These are phyloP conservation scores for Beroe forskalii DNA, from an alignment of 37 sponge, comb jelly and placozoan species.

Conservation along the genomic window DNA sequence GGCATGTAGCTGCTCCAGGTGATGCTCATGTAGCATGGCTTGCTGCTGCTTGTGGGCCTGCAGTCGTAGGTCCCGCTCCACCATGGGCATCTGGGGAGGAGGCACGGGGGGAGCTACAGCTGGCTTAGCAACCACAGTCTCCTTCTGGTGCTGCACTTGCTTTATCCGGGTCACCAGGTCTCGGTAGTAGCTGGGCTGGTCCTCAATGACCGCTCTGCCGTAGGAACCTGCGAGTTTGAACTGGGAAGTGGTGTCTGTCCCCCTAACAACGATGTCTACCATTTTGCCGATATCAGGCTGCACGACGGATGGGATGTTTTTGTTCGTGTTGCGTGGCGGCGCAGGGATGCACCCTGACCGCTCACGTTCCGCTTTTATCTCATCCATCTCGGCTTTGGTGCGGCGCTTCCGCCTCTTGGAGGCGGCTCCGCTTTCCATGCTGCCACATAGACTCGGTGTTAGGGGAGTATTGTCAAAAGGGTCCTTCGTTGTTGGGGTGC, in stretches of 20 bases:
- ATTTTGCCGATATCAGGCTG: conserved; percentile 54
- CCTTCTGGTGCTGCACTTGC: not conserved
- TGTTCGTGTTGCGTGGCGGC: conserved; percentile 10
- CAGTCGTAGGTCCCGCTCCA: not conserved
- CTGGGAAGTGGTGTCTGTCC: conserved; percentile 24
- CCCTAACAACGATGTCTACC: conserved; percentile 57
- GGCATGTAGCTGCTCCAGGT: not conserved
- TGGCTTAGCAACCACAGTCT: not conserved
- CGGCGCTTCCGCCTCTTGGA: conserved; percentile 42
- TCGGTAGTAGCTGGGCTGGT: conserved; percentile 23
- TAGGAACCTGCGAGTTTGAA: conserved; percentile 26
- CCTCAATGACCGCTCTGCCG: conserved; percentile 45
- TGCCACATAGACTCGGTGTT: conserved; percentile 24
- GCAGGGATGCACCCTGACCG: not conserved
- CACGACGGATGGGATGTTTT: conserved; percentile 36
- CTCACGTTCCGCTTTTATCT: conserved; percentile 3
- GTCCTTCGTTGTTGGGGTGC: conserved; percentile 31
- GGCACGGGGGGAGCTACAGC: not conserved
- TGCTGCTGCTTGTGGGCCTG: not conserved
- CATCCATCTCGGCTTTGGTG: conserved; percentile 34
- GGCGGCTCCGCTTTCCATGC: not conserved
- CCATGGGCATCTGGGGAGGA: not conserved
- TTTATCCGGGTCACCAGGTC: conserved; percentile 17
- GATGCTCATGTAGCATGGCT: not conserved
- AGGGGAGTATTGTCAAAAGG: conserved; percentile 61